Conservation (phyloP, 2,113 vertebrate genomes). For the Ifrita kowaldi region DNA sequence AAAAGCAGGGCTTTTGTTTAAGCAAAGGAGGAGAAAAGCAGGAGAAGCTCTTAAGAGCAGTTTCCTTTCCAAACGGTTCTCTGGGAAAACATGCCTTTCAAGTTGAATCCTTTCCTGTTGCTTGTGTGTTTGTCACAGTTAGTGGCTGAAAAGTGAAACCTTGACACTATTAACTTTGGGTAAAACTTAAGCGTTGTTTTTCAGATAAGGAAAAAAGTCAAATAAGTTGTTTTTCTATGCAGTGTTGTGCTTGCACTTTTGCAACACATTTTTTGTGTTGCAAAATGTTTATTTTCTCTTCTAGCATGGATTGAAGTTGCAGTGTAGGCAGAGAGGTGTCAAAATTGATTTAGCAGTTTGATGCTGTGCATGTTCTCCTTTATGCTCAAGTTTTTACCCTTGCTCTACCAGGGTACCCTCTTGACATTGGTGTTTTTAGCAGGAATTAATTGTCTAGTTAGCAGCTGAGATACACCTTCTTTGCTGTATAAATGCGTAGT, state of each 20-base stretch:
- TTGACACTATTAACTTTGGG: not conserved
- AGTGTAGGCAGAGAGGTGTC: not conserved
- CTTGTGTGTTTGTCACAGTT: not conserved
- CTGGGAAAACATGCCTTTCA: not conserved
- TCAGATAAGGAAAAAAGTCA: not conserved
- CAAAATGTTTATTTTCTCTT: not conserved
- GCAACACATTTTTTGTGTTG: too few species aligned
- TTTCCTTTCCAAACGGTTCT: not conserved
- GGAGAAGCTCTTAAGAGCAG: not conserved
- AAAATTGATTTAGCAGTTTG: not conserved
- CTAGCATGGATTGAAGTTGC: not conserved
- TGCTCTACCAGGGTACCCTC: not conserved
- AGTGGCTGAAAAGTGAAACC: not conserved
- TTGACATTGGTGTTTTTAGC: not conserved
- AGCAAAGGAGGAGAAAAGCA: too few species aligned
- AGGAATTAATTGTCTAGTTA: not conserved
- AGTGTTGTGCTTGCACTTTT: not conserved
- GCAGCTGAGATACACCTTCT: not conserved
- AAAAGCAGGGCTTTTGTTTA: not conserved
- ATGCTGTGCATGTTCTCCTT: not conserved
- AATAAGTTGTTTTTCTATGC: not conserved
- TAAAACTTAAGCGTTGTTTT: not conserved
- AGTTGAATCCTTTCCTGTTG: not conserved
- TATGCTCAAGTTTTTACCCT: not conserved
- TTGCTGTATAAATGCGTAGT: not conserved